phyloP scores from a whole-genome alignment of 2,113 vertebrate genomes.

The Taxidea taxus region DNA sequence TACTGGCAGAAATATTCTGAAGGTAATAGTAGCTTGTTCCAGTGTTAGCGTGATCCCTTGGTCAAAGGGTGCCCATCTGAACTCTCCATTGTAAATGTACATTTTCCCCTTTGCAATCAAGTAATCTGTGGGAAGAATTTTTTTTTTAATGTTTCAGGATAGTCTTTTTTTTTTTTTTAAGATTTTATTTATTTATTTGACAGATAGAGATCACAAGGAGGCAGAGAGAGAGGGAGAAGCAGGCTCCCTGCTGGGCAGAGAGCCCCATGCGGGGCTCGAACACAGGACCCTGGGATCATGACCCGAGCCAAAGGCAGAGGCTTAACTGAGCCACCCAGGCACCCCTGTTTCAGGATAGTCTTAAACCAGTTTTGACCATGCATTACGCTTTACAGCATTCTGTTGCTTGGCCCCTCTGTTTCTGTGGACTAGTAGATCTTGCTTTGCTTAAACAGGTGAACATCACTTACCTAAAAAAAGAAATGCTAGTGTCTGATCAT shows the following conservation, averaged over 20 bases:
- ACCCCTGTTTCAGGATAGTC: neutral
- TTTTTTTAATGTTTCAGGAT: neutral
- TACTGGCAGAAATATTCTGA: neutral
- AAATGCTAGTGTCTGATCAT: neutral
- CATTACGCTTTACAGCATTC: fast-evolving
- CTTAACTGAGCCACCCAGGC: too few species aligned
- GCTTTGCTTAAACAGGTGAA: neutral
- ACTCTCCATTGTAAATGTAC: neutral
- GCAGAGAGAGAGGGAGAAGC: too few species aligned
- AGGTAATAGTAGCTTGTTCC: neutral
- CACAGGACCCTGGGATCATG: too few species aligned
- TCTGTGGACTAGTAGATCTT: neutral
- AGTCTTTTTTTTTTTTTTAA: too few species aligned
- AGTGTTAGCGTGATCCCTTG: neutral
- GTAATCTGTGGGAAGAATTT: neutral
- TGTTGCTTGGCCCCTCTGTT: neutral
- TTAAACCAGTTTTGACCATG: neutral
- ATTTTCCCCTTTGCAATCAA: neutral
- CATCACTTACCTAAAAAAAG: neutral
- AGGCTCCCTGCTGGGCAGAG: too few species aligned
- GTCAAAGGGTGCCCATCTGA: neutral
- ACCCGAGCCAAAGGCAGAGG: too few species aligned
- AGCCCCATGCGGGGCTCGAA: too few species aligned
- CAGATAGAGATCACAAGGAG: too few species aligned
- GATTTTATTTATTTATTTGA: too few species aligned